These are phyloP conservation scores for Acipenser transmontanus DNA, from an alignment of 2,797 vertebrate species.

Conservation along the genomic window DNA sequence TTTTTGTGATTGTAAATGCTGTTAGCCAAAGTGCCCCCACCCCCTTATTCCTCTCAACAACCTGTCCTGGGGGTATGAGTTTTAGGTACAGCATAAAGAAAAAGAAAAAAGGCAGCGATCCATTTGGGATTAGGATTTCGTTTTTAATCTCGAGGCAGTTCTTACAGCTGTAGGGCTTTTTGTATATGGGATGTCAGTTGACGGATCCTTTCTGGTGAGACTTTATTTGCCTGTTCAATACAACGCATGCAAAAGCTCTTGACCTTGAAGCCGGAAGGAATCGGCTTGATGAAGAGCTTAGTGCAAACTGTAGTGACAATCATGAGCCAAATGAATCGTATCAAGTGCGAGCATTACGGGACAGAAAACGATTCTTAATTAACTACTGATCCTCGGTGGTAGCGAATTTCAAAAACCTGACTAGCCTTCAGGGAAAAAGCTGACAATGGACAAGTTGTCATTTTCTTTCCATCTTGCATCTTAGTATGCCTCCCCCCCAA, in stretches of 20 bases:
- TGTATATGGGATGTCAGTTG: constrained; percentile 37
- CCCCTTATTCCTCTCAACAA: too few species aligned
- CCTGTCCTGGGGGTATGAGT: constrained; percentile 28
- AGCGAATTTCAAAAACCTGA: constrained; percentile 51
- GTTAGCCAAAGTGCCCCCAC: too few species aligned
- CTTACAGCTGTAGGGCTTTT: constrained; percentile 40
- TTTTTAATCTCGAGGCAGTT: constrained; percentile 71
- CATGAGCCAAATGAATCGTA: constrained; percentile 71
- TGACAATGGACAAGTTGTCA: constrained; percentile 42
- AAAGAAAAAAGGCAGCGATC: constrained; percentile 27
- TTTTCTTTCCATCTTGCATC: constrained; percentile 42
- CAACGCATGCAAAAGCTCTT: constrained; percentile 48
- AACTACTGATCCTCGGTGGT: constrained; percentile 68
- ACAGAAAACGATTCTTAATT: constrained; percentile 71
- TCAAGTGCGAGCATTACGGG: constrained; percentile 68
- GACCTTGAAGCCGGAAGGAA: constrained; percentile 63
- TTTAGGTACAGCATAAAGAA: constrained; percentile 48
- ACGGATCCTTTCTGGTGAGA: constrained; percentile 42
- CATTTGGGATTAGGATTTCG: constrained; percentile 64
- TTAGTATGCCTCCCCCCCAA: not conserved
- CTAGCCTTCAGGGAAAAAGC: constrained; percentile 49
- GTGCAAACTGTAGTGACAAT: constrained; percentile 61
- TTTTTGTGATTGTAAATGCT: too few species aligned
- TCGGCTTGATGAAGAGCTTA: constrained; percentile 65
- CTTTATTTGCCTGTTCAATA: constrained; percentile 38